phyloP scores from a whole-genome alignment of 2,888 invertebrate genomes.

The Acrobeloides nanus region DNA sequence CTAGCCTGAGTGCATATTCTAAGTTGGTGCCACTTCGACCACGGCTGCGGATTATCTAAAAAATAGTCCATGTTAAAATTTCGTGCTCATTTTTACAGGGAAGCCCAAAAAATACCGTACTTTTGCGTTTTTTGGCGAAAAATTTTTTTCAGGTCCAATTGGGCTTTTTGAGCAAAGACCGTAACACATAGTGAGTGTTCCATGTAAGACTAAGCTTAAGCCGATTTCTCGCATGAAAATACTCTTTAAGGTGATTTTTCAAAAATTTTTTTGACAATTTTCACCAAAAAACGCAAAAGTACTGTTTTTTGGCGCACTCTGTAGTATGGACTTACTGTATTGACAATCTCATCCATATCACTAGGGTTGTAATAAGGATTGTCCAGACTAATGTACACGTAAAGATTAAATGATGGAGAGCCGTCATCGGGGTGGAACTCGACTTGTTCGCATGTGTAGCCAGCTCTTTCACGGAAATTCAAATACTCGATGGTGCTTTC shows the following conservation, averaged over 20 bases:
- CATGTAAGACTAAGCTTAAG: too few species aligned
- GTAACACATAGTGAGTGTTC: too few species aligned
- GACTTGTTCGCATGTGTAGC: slow-evolving; percentile 67
- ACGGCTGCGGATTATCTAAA: slow-evolving; percentile 65
- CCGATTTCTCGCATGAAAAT: too few species aligned
- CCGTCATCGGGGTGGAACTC: slow-evolving; percentile 66
- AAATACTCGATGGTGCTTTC: slow-evolving; percentile 69
- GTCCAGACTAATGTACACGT: slow-evolving; percentile 65
- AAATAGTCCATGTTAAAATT: slow-evolving; percentile 1
- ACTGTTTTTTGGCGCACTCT: too few species aligned
- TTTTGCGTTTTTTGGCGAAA: too few species aligned
- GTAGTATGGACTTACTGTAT: slow-evolving; percentile 33
- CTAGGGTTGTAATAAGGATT: slow-evolving; percentile 75
- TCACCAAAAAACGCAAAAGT: too few species aligned
- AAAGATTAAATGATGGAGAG: slow-evolving; percentile 56
- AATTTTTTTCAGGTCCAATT: too few species aligned
- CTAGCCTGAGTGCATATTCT: slow-evolving; percentile 71
- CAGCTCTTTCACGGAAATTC: slow-evolving; percentile 84
- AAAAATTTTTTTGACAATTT: slow-evolving; percentile 1
- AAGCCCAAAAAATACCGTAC: too few species aligned
- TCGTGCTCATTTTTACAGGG: too few species aligned
- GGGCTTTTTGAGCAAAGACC: too few species aligned
- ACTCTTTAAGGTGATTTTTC: too few species aligned
- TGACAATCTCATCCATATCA: slow-evolving; percentile 69
- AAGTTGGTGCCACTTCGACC: slow-evolving; percentile 84